Percentiles rank a stretch among this genome's conserved stretches.
Evolutionary conservation across 37 sponge, comb jelly and placozoan species (phyloP).

Genomic region (Ianthella basta): DNA sequence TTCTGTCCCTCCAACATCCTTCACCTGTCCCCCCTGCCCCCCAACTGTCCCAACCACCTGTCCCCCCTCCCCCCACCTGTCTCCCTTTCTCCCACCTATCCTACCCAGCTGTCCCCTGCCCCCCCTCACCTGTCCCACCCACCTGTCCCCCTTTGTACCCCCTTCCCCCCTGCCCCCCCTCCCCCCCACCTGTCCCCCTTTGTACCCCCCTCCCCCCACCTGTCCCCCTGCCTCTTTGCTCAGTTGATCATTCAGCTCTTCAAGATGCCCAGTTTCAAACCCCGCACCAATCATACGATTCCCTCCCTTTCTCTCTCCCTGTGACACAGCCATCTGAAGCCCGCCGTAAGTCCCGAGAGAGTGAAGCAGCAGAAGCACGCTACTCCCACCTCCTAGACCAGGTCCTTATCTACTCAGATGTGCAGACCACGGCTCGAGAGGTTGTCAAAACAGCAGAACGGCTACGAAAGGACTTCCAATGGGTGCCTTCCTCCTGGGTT

Average conservation of each 20-base stretch:
- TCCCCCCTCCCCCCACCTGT: no score
- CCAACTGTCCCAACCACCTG: no score
- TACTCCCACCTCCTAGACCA: constrained; percentile 69
- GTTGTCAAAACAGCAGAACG: constrained; percentile 29
- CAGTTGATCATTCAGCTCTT: not conserved
- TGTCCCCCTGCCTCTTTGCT: no score
- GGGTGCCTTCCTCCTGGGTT: constrained; percentile 73
- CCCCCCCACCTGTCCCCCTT: no score
- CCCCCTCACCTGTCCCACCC: no score
- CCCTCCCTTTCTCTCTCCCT: not conserved
- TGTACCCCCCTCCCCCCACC: no score
- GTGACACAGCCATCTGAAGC: constrained; percentile 9
- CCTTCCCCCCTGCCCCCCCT: no score
- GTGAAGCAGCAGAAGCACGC: not conserved
- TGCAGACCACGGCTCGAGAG: constrained; percentile 19
- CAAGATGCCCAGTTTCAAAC: not conserved
- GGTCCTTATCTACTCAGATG: constrained; percentile 30
- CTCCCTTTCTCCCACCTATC: no score
- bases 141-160: no score
- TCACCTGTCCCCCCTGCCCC: no score
- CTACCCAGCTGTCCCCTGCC: no score
- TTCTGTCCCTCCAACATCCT: no score
- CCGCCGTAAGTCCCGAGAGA: not conserved
- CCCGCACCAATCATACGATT: not conserved
- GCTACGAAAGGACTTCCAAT: constrained; percentile 50